Base-by-base conservation (phyloP, 2,113 vertebrate species). In the Gasterosteus aculeatus region DNA sequence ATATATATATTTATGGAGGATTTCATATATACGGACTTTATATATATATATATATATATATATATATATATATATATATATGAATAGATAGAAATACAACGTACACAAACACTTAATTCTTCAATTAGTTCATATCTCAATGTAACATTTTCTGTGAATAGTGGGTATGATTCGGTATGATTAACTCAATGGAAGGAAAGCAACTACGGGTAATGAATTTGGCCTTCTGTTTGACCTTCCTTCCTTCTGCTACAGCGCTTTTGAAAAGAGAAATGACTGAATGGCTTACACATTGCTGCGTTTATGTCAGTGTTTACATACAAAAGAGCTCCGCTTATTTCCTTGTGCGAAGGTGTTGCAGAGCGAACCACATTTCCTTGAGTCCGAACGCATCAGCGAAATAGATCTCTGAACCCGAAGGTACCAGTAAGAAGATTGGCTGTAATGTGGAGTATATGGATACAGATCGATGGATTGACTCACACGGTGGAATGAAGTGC, bases 221-320 rank as follows among this genome's bases (percentile, higher is more conserved):
- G 68, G 31, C 46, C 51, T 47, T 60, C 35, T 65, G 78, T 87
- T 87, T 90, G 90, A 85, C 89, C 88, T 93, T 92, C 91, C 88
- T 26, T 90, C 82, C 42, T 35, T 57, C 65, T 68, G 75, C 73
- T 75, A 85, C 66, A 63, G 77, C 59, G 83, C 80, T 84, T 91
- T 91, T 91, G 72, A 87, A 91, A 91, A 76, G 78, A 78, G 42
- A 72, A 33, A 65, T 85, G 80, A 76, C 70, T 92, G 86, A 94
- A 92, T 91, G 77, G 78, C 69, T 72, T 84, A 80, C 70, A 80
- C 70, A 56, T 81, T 72, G 47, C 73, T 59, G 67, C 73, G 75
- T 73, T 81, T 62, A 67, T 70, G 69, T 81, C 73, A 85, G 15
- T 75, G 85, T 88, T 91, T 88, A 77, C 78, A 86, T 86, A 83